Base-by-base conservation (phyloP, 2,888 invertebrate species). In the Parasteatoda lunata region DNA sequence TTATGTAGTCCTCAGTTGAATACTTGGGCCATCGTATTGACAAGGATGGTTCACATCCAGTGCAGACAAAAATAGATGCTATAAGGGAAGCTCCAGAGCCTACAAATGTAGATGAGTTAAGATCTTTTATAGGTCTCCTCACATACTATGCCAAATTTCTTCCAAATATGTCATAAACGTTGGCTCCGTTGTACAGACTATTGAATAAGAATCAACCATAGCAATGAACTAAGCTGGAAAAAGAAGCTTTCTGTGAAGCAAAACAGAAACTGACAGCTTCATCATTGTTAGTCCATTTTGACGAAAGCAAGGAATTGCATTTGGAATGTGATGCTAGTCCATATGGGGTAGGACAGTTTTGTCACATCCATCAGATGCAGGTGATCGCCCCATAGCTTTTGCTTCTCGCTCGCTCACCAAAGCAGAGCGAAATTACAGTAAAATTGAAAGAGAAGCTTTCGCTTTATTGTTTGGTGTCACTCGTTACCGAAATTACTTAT, bases 301-400 rank as follows among this genome's bases (percentile, higher is more conserved):
- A 92, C n/a, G n/a, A n/a, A n/a, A n/a, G n/a, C n/a, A 77, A 89
- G 45, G 90, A 89, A 47, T 68, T 92, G 5, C 86, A 89, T 30
- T 78, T 93, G 4, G 90, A 92, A 1, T 91, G 91, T 65, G 92
- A 93, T 90, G 92, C n/a, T n/a, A n/a, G n/a, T n/a, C n/a, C n/a
- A n/a, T n/a, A n/a, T n/a, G n/a, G n/a, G 59, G 11, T 11, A 59
- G 11, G 59, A 11, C 11, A 59, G 59, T 11, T 59, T 84, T 90
- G 59, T 89, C 30, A 30, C 30, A 30, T 30, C 2, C 30, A 30
- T 30, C 30, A 30, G 8, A 48, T 51, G 75, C 30, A 30, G 75
- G 91, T 93, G 90, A 91, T 90, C 92, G 91, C 90, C 89, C 90
- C 7, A 89, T 90, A 6, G 89, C 89, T 13, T 90, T 88, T 69